Conservation (phyloP, 2,113 vertebrate species). For the Neodon shergylaensis region DNA sequence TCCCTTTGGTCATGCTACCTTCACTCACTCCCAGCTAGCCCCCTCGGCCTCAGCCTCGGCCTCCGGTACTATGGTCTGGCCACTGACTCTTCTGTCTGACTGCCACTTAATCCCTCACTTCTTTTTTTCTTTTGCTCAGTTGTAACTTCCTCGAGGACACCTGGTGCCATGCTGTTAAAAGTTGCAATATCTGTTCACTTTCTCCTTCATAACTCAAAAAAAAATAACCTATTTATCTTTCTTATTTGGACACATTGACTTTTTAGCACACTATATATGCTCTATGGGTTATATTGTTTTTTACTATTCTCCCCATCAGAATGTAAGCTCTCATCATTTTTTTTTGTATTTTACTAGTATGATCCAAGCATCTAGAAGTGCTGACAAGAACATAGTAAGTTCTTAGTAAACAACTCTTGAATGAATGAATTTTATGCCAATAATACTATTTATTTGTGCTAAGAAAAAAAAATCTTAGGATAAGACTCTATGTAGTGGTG, state of each 20-base stretch:
- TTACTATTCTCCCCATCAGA: neutral
- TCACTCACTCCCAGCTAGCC: neutral
- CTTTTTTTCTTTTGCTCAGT: neutral
- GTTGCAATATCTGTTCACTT: too few species aligned
- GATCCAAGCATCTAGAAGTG: neutral
- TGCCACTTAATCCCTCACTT: neutral
- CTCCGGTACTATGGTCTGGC: rapidly evolving
- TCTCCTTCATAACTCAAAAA: neutral
- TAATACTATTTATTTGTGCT: neutral
- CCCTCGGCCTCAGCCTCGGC: rapidly evolving
- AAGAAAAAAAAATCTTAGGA: neutral
- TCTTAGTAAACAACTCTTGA: neutral
- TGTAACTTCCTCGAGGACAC: neutral
- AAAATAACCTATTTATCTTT: neutral
- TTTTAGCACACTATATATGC: neutral
- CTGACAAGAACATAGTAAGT: neutral
- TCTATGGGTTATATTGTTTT: neutral
- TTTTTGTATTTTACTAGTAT: neutral
- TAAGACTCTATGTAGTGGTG: neutral
- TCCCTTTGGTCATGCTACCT: neutral
- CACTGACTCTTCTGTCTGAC: neutral
- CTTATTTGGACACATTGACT: neutral
- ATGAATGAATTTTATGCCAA: neutral
- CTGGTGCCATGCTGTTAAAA: neutral
- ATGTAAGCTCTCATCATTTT: neutral